Conservation (phyloP, 1,140 invertebrate genomes). For the Macrosteles quadrilineatus region DNA sequence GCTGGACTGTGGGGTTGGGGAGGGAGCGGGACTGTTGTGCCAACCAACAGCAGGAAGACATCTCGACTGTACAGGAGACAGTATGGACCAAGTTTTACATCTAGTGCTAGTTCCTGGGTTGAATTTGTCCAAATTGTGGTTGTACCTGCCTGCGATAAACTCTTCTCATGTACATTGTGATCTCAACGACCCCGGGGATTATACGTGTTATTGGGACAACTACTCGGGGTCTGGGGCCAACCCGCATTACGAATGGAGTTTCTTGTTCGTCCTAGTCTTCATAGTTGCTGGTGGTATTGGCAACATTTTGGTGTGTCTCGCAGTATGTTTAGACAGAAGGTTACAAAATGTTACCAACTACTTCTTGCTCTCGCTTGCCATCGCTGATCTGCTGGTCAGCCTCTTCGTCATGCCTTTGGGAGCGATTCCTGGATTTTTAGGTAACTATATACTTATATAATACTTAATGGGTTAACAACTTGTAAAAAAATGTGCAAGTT, state of each 20-base stretch:
- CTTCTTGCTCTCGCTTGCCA: conserved; percentile 88
- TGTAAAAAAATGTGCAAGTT: too few species aligned
- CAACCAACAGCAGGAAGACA: neutral
- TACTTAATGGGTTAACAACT: too few species aligned
- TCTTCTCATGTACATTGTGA: neutral
- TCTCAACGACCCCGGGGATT: neutral
- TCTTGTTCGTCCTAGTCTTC: conserved; percentile 75
- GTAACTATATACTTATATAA: too few species aligned
- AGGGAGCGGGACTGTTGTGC: neutral
- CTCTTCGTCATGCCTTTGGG: conserved; percentile 89
- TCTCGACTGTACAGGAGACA: neutral
- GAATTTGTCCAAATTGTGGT: neutral
- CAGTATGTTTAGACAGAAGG: conserved; percentile 78
- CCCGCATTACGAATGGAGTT: conserved; percentile 64
- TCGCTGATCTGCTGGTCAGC: conserved; percentile 90
- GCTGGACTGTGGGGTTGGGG: neutral
- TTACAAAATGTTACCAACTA: conserved; percentile 95
- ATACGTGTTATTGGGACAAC: conserved; percentile 4
- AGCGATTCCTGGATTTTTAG: conserved; percentile 80
- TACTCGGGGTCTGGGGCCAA: neutral
- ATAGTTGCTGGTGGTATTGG: conserved; percentile 86
- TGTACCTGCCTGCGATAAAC: neutral
- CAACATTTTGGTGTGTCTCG: conserved; percentile 89
- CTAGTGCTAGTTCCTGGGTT: neutral
- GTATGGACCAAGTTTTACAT: neutral